Evolutionary conservation across 2,797 vertebrate genomes (phyloP), one percentile per base, ranked within the genome.

Genomic region (Poeciliopsis presidionis): DNA sequence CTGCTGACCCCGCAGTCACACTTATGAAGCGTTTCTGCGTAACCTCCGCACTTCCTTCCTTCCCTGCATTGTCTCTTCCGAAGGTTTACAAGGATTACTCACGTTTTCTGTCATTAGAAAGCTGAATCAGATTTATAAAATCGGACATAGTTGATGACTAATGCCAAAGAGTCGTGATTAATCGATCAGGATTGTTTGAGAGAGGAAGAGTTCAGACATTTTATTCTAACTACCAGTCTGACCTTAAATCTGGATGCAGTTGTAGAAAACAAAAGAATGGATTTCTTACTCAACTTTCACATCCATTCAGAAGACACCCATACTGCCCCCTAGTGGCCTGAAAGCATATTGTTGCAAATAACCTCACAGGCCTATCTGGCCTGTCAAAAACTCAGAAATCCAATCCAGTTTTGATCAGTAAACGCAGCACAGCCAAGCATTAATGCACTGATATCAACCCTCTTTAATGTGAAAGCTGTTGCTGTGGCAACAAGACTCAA

Each of bases 31-130:
- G 28, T 85, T 85, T 89, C 76, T 84, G 73, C 72, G 53, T 89
- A 53, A 80, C 90, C 83, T 80, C 33, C 7, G 25, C 72, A 81
- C 89, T 89, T 92, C 91, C 92, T 94, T 94, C 93, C 92, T 93
- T 89, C 90, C 87, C 75, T 22, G 75, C 72, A 91, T 93, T 95
- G 92, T 93, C 78, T 84, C 46, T 74, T 81, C 84, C 83, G 18
- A 83, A 69, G 80, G 57, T 81, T 87, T 90, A 86, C 0, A 14
- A 77, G 41, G 51, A 88, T 91, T 84, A 86, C 75, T 91, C 89
- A 90, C 57, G 8, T 82, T 83, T 79, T 79, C 25, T 79, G 73
- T 87, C 80, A 79, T 22, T 76, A 69, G 67, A 79, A 80, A 79
- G 80, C 59, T 74, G 75, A 87, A 55, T 49, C 43, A 72, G 69